Percentiles rank a stretch among this genome's conserved stretches.
phyloP scores from a whole-genome alignment of 2,113 vertebrate genomes.

The Columba janthina region DNA sequence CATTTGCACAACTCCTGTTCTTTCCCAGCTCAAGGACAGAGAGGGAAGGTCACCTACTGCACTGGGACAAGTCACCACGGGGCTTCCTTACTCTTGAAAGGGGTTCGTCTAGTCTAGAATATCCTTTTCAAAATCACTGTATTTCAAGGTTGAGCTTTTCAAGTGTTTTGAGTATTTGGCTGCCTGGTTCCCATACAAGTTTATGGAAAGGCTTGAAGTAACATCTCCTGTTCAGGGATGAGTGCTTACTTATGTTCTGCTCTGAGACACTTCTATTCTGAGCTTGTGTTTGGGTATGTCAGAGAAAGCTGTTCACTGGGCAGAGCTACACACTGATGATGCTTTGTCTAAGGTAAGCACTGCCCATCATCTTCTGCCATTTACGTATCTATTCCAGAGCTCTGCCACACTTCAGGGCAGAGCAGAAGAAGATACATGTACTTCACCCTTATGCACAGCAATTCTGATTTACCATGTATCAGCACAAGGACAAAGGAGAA shows the following conservation, averaged over 20 bases:
- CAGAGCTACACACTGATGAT: neutral
- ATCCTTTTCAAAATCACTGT: neutral
- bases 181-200: neutral
- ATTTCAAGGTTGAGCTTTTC: neutral
- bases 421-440: neutral
- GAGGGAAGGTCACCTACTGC: neutral
- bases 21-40: neutral
- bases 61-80: neutral
- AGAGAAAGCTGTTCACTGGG: neutral
- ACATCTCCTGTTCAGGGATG: neutral
- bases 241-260: neutral
- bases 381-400: neutral
- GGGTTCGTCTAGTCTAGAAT: neutral
- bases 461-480: neutral
- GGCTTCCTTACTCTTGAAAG: neutral
- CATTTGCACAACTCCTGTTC: neutral
- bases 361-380: neutral
- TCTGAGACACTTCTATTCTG: neutral
- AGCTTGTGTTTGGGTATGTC: neutral
- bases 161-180: neutral
- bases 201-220: neutral
- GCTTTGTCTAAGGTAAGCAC: neutral
- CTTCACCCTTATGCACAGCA: neutral
- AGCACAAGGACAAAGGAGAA: neutral
- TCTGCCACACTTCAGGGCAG: neutral